Percentiles rank a stretch among this genome's conserved stretches.
phyloP scores from a whole-genome alignment of 2,888 invertebrate species.

The Pharmacophagus antenor region DNA sequence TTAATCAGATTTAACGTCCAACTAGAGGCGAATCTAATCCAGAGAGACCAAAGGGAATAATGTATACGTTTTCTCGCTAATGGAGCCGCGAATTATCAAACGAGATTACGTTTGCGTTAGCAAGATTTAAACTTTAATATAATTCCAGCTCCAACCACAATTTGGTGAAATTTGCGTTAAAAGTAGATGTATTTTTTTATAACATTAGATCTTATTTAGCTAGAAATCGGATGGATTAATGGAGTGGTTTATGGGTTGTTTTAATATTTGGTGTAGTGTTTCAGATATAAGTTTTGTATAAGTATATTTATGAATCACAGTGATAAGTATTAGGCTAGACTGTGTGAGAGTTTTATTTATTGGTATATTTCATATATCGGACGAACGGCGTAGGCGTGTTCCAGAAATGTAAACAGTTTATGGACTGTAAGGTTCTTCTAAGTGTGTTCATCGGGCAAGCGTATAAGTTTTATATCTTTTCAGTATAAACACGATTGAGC shows the following conservation, averaged over 20 bases:
- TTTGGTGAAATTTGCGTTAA: slow-evolving; percentile 7
- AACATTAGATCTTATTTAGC: not conserved
- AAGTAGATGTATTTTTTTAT: not conserved
- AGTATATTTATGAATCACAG: not conserved
- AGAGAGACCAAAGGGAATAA: slow-evolving; percentile 68
- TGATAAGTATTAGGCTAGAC: not conserved
- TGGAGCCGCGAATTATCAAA: slow-evolving; percentile 69
- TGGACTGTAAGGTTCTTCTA: not conserved
- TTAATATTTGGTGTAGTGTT: too few relatives aligned
- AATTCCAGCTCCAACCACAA: slow-evolving; percentile 20
- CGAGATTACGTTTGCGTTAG: slow-evolving; percentile 64
- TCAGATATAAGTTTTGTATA: too few relatives aligned
- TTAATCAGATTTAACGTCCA: slow-evolving; percentile 63
- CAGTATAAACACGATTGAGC: too few relatives aligned
- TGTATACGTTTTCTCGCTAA: slow-evolving; percentile 69
- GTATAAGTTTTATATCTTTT: too few relatives aligned
- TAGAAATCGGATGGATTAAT: not conserved
- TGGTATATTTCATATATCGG: not conserved
- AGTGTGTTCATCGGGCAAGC: too few relatives aligned
- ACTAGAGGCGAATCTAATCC: slow-evolving; percentile 56
- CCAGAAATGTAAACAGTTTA: not conserved
- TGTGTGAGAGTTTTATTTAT: not conserved
- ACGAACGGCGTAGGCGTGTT: not conserved
- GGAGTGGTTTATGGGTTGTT: not conserved
- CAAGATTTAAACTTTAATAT: slow-evolving; percentile 51